These are phyloP conservation scores for Capromys pilorides DNA, from an alignment of 2,797 vertebrate genomes.

Conservation along the genomic window DNA sequence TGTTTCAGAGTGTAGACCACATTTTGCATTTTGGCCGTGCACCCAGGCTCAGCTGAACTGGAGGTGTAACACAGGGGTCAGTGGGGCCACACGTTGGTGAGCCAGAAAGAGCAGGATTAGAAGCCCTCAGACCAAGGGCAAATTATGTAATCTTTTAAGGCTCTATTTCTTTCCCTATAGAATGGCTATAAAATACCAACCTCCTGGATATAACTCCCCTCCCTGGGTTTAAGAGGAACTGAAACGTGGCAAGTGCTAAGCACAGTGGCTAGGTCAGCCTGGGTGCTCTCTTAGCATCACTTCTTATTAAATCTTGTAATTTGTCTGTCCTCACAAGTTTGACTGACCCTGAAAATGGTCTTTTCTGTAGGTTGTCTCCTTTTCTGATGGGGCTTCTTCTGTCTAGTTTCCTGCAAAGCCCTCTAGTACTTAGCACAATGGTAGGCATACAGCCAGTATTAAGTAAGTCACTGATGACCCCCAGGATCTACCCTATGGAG, in stretches of 20 bases:
- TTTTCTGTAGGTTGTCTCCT: background rate
- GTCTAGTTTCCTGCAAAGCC: background rate
- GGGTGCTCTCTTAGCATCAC: background rate
- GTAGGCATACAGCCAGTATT: background rate
- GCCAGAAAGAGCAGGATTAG: background rate
- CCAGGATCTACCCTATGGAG: background rate
- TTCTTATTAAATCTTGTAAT: background rate
- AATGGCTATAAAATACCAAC: background rate
- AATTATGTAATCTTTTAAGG: background rate
- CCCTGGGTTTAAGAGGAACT: background rate
- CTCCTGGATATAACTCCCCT: background rate
- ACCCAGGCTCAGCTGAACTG: background rate
- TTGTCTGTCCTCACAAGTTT: background rate
- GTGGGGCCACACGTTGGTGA: background rate
- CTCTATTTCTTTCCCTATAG: slow-evolving; percentile 19
- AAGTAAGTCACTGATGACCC: background rate
- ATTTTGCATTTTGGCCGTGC: background rate
- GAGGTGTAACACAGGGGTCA: background rate
- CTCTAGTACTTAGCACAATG: background rate
- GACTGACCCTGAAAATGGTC: background rate
- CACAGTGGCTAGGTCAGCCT: background rate
- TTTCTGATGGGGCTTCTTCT: background rate
- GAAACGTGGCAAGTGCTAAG: background rate
- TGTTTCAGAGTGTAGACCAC: background rate
- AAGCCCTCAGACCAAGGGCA: background rate